Percentiles rank a stretch among this genome's conserved stretches.
Conservation (phyloP, 2,888 invertebrate genomes). For the Apodemia zela region DNA sequence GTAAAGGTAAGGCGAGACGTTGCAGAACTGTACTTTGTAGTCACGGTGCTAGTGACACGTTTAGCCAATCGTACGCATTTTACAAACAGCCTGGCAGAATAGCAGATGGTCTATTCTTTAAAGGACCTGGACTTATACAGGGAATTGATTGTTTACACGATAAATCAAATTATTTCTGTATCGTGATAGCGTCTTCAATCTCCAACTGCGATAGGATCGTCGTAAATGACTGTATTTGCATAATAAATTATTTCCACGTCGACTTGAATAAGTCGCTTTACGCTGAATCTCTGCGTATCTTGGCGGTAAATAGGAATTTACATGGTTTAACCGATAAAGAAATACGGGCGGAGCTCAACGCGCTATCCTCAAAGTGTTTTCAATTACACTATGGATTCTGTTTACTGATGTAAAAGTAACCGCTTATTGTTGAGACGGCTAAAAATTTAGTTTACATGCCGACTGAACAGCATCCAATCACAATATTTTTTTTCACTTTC, state of each 20-base stretch:
- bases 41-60: too few species aligned
- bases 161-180: not conserved
- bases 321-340: conserved; percentile 13
- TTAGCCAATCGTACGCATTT: too few species aligned
- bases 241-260: conserved; percentile 26
- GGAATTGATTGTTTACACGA: not conserved
- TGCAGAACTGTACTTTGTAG: too few species aligned
- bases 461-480: too few species aligned
- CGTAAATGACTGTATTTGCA: conserved; percentile 19
- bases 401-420: not conserved
- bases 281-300: conserved; percentile 35
- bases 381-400: not conserved
- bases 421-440: not conserved
- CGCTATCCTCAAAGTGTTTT: not conserved
- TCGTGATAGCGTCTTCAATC: conserved; percentile 1
- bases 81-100: too few species aligned
- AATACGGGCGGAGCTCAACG: not conserved
- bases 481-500: too few species aligned
- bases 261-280: conserved; percentile 21
- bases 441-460: not conserved
- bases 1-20: too few species aligned
- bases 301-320: conserved; percentile 4
- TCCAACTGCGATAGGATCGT: conserved; percentile 4
- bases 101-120: too few species aligned
- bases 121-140: too few species aligned